Percentiles rank a stretch among this genome's conserved stretches.
Conservation (phyloP, 2,888 invertebrate genomes). For the Scaptodrosophila latifasciaeformis region DNA sequence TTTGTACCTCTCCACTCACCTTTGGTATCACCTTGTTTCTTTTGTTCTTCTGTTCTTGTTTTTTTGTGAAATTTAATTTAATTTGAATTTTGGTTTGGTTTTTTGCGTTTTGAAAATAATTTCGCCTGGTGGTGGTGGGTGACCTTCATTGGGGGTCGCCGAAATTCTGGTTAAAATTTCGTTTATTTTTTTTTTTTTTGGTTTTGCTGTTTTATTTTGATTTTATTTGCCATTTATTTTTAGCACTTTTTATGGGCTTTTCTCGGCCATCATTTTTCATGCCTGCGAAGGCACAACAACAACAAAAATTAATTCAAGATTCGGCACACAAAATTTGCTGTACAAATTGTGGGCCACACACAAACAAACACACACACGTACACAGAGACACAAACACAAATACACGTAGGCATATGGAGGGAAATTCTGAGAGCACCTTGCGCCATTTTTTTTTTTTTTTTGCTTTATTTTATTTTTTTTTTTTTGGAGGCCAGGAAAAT, state of each 20-base stretch:
- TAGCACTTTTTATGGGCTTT: neutral
- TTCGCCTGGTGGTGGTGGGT: too few relatives aligned
- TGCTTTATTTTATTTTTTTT: constrained; percentile 17
- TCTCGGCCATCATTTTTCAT: too few relatives aligned
- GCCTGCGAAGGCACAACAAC: too few relatives aligned
- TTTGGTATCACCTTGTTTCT: constrained; percentile 3
- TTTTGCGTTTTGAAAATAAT: too few relatives aligned
- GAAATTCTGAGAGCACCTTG: neutral
- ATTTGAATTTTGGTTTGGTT: too few relatives aligned
- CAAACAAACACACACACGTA: constrained; percentile 10
- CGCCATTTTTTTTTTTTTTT: neutral
- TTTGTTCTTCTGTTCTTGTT: too few relatives aligned
- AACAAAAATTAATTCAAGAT: too few relatives aligned
- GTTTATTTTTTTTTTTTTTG: neutral
- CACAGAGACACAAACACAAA: constrained; percentile 8
- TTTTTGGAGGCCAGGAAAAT: too few relatives aligned
- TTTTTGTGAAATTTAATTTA: too few relatives aligned
- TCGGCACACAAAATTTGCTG: constrained; percentile 31
- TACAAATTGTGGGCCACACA: constrained; percentile 31
- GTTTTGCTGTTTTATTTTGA: neutral
- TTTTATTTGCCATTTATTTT: neutral
- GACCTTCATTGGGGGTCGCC: too few relatives aligned
- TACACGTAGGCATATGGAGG: constrained; percentile 1
- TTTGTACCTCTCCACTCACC: constrained; percentile 31
- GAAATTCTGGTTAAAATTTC: too few relatives aligned